Conservation (phyloP, 2,888 invertebrate genomes). For the Heteropelma amictum region DNA sequence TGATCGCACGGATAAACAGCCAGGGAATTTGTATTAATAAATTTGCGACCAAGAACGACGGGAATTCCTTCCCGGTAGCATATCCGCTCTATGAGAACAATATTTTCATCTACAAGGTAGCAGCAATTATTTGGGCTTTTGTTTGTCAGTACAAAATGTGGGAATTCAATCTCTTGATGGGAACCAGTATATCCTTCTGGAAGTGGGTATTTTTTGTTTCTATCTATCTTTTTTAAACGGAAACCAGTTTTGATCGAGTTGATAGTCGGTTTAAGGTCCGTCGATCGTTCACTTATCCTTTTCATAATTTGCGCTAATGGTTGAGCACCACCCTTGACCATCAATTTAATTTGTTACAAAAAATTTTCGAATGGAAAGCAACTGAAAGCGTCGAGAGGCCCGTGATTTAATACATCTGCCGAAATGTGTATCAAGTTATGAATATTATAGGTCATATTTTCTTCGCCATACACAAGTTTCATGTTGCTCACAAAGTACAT, state of each 20-base stretch:
- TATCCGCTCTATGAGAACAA: slow-evolving; percentile 8
- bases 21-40: neutral
- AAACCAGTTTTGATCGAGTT: neutral
- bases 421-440: slow-evolving; percentile 55
- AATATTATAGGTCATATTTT: slow-evolving; percentile 60
- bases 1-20: neutral
- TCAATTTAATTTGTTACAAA: slow-evolving; percentile 10
- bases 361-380: slow-evolving; percentile 32
- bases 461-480: slow-evolving; percentile 28
- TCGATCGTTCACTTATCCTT: slow-evolving; percentile 16
- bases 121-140: slow-evolving; percentile 1
- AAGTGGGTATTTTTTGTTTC: neutral
- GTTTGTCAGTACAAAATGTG: neutral
- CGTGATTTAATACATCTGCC: slow-evolving; percentile 31
- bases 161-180: slow-evolving; percentile 14
- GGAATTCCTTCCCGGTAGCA: neutral
- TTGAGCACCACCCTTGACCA: slow-evolving; percentile 6
- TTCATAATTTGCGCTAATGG: slow-evolving; percentile 34
- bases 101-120: slow-evolving; percentile 1
- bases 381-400: slow-evolving; percentile 32
- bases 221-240: neutral
- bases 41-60: slow-evolving; percentile 15
- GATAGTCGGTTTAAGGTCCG: neutral
- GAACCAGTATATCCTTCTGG: neutral
- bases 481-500: slow-evolving; percentile 10